Evolutionary conservation across 2,888 invertebrate species (phyloP).

Genomic region (Malachius bipustulatus): DNA sequence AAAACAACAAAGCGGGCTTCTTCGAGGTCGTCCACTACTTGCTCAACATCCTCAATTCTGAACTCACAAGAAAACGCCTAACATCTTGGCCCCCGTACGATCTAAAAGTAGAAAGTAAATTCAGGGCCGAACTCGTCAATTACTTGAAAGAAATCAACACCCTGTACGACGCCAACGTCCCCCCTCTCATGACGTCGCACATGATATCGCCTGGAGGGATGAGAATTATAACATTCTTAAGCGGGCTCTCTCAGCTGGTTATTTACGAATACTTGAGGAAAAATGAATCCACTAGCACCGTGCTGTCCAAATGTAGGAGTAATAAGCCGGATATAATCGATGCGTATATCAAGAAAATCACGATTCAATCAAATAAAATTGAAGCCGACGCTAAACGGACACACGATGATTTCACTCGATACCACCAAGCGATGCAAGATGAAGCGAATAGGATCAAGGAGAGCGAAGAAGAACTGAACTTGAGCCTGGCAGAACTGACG

Average conservation of each 20-base stretch:
- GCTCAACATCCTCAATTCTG: conserved; percentile 27
- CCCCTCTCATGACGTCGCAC: conserved; percentile 29
- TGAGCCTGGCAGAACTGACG: too few species aligned
- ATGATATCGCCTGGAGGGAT: conserved; percentile 32
- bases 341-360: too few species aligned
- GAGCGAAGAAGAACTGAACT: too few species aligned
- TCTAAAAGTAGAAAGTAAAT: conserved; percentile 27
- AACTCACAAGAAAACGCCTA: conserved; percentile 26
- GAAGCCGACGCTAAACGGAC: too few species aligned
- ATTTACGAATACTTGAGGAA: conserved; percentile 24
- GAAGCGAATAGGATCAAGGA: too few species aligned
- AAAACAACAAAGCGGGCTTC: conserved; percentile 32
- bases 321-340: too few species aligned
- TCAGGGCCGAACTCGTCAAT: conserved; percentile 28
- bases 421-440: too few species aligned
- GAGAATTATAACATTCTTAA: conserved; percentile 30
- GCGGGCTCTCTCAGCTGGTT: conserved; percentile 31
- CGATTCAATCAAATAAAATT: too few species aligned
- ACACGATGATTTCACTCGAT: too few species aligned
- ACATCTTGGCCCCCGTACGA: conserved; percentile 29
- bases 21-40: conserved; percentile 31
- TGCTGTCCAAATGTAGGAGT: too few species aligned
- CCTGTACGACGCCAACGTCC: conserved; percentile 28
- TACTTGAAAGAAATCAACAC: conserved; percentile 28
- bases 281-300: too few species aligned